Evolutionary conservation across 2,888 invertebrate species (phyloP).

Genomic region (Cosmopolites sordidus): DNA sequence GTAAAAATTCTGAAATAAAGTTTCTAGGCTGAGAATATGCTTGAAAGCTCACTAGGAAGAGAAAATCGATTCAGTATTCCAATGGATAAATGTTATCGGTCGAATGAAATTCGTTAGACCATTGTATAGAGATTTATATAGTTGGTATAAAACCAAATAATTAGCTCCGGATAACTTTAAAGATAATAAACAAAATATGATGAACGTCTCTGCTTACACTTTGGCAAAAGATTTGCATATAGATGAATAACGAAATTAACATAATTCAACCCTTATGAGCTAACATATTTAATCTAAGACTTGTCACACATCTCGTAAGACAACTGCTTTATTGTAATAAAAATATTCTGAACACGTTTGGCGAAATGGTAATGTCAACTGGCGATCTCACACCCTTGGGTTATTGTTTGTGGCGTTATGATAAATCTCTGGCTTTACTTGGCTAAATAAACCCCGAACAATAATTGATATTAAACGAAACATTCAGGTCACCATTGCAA

Average conservation of each 20-base stretch:
- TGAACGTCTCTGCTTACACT: slow-evolving; percentile 72
- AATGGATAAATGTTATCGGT: slow-evolving; percentile 79
- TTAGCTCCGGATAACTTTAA: slow-evolving; percentile 69
- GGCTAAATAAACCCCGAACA: too few relatives aligned
- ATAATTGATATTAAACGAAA: too few relatives aligned
- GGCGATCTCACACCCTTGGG: too few relatives aligned
- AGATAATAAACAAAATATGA: slow-evolving; percentile 69
- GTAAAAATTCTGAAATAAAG: slow-evolving; percentile 75
- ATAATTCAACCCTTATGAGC: too few relatives aligned
- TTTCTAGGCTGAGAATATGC: slow-evolving; percentile 68
- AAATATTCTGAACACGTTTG: too few relatives aligned
- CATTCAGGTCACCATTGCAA: too few relatives aligned
- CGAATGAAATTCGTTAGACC: slow-evolving; percentile 90
- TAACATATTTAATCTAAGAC: too few relatives aligned
- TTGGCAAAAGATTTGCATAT: slow-evolving; percentile 70
- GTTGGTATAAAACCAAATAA: slow-evolving; percentile 69
- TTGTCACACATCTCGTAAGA: too few relatives aligned
- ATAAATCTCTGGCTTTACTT: too few relatives aligned
- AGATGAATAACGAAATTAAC: slow-evolving; percentile 22
- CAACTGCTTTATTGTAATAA: too few relatives aligned
- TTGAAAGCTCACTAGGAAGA: slow-evolving; percentile 67
- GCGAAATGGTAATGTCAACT: too few relatives aligned
- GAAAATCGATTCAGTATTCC: slow-evolving; percentile 63
- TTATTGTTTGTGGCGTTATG: too few relatives aligned
- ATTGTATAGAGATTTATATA: slow-evolving; percentile 77